phyloP scores from a whole-genome alignment of 2,888 invertebrate species.

The Deroplatys truncata region DNA sequence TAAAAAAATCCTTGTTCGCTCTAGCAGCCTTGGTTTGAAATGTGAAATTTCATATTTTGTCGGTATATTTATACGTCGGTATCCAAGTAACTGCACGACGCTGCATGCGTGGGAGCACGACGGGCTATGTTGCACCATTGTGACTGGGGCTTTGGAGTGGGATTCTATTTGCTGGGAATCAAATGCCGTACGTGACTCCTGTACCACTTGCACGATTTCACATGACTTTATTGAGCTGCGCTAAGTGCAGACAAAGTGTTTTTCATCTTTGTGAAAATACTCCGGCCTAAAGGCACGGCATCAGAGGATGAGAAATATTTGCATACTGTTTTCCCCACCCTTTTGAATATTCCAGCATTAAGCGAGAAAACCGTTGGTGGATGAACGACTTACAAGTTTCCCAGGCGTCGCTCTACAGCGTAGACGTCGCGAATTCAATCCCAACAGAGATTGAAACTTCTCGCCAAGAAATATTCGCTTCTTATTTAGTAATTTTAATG shows the following conservation, averaged over 20 bases:
- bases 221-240: background rate
- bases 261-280: background rate
- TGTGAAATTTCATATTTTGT: too few species aligned
- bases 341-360: background rate
- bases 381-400: background rate
- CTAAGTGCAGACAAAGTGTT: background rate
- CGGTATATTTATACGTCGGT: too few species aligned
- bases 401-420: background rate
- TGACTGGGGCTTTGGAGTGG: too few species aligned
- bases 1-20: too few species aligned
- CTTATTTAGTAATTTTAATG: too few species aligned
- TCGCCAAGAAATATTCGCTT: too few species aligned
- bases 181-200: background rate
- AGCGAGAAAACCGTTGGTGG: background rate
- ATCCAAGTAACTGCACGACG: too few species aligned
- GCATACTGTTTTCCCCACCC: background rate
- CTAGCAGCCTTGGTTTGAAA: too few species aligned
- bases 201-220: background rate
- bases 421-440: too few species aligned
- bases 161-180: background rate
- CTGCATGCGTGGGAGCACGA: too few species aligned
- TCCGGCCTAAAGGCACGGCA: background rate
- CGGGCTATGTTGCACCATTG: too few species aligned
- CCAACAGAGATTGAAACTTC: too few species aligned
- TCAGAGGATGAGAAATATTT: background rate